Evolutionary conservation across 2,113 vertebrate genomes (phyloP).

Genomic region (Plestiodon gilberti): DNA sequence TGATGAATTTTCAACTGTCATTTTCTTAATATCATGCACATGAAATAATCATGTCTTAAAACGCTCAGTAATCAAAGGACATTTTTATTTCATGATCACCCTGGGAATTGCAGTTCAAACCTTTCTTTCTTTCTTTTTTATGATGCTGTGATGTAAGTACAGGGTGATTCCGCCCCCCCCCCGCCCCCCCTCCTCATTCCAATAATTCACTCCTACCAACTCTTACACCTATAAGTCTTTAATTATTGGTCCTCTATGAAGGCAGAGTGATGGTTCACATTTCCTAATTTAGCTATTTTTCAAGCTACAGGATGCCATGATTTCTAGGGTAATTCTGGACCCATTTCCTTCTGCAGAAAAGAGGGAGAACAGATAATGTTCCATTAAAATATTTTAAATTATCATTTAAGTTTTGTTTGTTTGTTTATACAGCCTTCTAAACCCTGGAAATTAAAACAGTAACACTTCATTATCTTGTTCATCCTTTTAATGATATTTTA

Average conservation of each 20-base stretch:
- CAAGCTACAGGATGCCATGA: neutral
- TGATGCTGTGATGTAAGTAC: slow-evolving; percentile 66
- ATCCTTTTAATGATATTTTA: neutral
- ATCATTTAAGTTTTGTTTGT: neutral
- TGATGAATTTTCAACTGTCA: slow-evolving; percentile 78
- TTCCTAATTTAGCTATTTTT: slow-evolving; percentile 3
- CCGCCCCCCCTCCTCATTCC: neutral
- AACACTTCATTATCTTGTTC: neutral
- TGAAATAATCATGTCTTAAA: slow-evolving; percentile 82
- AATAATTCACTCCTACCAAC: slow-evolving; percentile 7
- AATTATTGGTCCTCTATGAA: slow-evolving; percentile 10
- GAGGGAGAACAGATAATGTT: neutral
- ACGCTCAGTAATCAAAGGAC: slow-evolving; percentile 73
- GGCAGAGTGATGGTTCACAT: neutral
- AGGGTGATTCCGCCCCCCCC: slow-evolving; percentile 5
- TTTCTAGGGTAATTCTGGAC: neutral
- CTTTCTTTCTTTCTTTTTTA: slow-evolving; percentile 38
- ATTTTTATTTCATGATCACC: slow-evolving; percentile 75
- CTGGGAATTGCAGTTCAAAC: slow-evolving; percentile 73
- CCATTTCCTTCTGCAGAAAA: neutral
- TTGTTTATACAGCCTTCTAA: neutral
- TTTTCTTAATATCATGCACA: slow-evolving; percentile 78
- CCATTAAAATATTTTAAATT: neutral
- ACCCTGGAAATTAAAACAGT: neutral
- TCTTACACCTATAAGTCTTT: rapidly evolving